Evolutionary conservation across 2,113 vertebrate genomes (phyloP).

Genomic region (Phyllostomus hastatus): DNA sequence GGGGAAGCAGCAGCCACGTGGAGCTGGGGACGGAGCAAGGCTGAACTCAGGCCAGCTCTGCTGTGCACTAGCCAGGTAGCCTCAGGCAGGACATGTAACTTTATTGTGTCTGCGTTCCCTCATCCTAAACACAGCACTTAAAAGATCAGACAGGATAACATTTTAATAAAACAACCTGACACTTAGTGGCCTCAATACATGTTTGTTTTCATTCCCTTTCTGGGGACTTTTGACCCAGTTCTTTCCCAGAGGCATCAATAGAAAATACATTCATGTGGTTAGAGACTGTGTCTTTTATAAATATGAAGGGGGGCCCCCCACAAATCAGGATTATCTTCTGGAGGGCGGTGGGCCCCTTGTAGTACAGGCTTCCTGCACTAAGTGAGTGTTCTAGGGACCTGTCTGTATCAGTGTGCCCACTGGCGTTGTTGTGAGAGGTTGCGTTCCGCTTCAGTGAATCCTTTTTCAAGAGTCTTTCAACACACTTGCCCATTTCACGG

Average conservation of each 20-base stretch:
- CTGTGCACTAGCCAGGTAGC: not conserved
- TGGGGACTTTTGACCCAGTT: not conserved
- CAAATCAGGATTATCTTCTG: no score
- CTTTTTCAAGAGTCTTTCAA: no score
- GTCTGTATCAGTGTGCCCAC: no score
- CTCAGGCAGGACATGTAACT: not conserved
- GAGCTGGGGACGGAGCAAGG: not conserved
- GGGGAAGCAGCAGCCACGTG: not conserved
- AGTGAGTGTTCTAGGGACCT: no score
- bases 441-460: no score
- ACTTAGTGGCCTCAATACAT: not conserved
- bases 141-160: not conserved
- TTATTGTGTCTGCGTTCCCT: not conserved
- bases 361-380: no score
- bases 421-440: no score
- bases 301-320: not conserved
- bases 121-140: not conserved
- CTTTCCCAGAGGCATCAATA: not conserved
- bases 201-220: not conserved
- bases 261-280: not conserved
- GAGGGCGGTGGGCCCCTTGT: no score
- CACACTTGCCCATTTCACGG: no score
- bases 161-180: not conserved
- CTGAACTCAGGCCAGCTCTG: not conserved
- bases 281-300: not conserved